These are phyloP conservation scores for Aphelenchoides fujianensis DNA, from an alignment of 1,140 invertebrate species.

Conservation along the genomic window DNA sequence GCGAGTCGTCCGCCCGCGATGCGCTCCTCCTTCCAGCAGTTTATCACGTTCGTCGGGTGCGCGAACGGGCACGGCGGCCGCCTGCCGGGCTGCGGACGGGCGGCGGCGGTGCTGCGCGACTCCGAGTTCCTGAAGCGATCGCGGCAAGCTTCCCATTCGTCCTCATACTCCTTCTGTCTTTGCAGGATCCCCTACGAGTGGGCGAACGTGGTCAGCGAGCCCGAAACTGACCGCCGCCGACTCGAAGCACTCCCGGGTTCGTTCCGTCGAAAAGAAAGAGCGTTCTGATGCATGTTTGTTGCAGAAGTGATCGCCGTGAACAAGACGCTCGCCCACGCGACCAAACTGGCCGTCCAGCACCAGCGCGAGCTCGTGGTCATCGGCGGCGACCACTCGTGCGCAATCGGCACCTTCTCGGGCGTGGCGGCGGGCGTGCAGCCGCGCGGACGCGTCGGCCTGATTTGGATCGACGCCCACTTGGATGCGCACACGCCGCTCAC, in stretches of 20 bases:
- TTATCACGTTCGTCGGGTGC: slow-evolving; percentile 11
- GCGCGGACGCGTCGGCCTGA: slow-evolving; percentile 43
- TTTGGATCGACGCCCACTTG: slow-evolving; percentile 56
- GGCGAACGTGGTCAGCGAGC: slow-evolving; percentile 14
- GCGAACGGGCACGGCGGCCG: slow-evolving; percentile 5
- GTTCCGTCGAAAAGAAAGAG: no score
- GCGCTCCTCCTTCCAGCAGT: no score
- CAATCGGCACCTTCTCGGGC: slow-evolving; percentile 53
- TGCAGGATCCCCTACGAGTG: slow-evolving; percentile 1
- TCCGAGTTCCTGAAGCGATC: slow-evolving; percentile 9
- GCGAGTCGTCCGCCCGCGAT: no score
- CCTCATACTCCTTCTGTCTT: not conserved
- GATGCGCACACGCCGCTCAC: slow-evolving; percentile 49
- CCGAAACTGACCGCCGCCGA: not conserved
- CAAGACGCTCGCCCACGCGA: slow-evolving; percentile 5
- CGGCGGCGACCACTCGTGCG: slow-evolving; percentile 34
- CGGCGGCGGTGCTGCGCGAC: not conserved
- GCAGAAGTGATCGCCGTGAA: not conserved
- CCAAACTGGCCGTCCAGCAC: not conserved
- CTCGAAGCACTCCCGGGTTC: not conserved
- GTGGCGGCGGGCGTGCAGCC: slow-evolving; percentile 40
- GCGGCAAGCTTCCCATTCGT: not conserved
- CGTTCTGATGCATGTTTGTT: not conserved
- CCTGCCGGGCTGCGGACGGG: not conserved
- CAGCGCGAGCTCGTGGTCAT: slow-evolving; percentile 13